These are phyloP conservation scores for Charaxes varanes DNA, from an alignment of 1,140 invertebrate species.

Conservation along the genomic window DNA sequence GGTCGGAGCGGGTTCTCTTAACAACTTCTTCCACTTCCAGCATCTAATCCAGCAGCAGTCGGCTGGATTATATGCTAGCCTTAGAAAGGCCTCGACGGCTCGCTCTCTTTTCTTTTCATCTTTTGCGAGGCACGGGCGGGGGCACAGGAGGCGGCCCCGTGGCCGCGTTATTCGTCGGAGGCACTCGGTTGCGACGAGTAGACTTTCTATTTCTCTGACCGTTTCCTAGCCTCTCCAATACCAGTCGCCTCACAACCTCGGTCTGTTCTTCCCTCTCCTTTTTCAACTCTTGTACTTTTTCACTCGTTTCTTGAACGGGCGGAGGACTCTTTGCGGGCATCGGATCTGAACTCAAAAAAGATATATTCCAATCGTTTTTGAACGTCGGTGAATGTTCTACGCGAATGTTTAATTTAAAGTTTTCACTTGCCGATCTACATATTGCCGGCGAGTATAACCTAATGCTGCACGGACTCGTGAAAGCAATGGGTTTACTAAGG, in stretches of 20 bases:
- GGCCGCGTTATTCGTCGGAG: conserved; percentile 23
- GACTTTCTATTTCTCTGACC: conserved; percentile 31
- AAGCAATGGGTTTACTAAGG: conserved; percentile 24
- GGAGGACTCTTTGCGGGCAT: conserved; percentile 32
- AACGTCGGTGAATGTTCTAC: conserved; percentile 25
- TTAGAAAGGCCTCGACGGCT: too few species aligned
- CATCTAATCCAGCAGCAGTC: too few species aligned
- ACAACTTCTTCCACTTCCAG: too few species aligned
- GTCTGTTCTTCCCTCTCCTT: conserved; percentile 56
- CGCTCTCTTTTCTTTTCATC: too few species aligned
- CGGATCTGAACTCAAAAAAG: conserved; percentile 37
- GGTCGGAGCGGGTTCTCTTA: too few species aligned
- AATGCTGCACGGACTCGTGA: conserved; percentile 29
- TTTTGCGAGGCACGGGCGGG: conserved; percentile 35
- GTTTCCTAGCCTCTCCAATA: conserved; percentile 48
- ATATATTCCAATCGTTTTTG: conserved; percentile 28
- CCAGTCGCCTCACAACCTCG: conserved; percentile 48
- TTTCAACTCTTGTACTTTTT: conserved; percentile 56
- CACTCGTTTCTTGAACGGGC: conserved; percentile 29
- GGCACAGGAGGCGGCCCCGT: conserved; percentile 35
- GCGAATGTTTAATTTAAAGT: conserved; percentile 33
- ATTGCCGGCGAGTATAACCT: conserved; percentile 47
- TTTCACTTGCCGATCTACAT: conserved; percentile 50
- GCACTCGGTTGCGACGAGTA: conserved; percentile 26
- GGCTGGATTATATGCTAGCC: too few species aligned